Percentiles rank a stretch among this genome's conserved stretches.
These are phyloP conservation scores for Sebastes aleutianus DNA, from an alignment of 2,797 vertebrate species.

Conservation along the genomic window DNA sequence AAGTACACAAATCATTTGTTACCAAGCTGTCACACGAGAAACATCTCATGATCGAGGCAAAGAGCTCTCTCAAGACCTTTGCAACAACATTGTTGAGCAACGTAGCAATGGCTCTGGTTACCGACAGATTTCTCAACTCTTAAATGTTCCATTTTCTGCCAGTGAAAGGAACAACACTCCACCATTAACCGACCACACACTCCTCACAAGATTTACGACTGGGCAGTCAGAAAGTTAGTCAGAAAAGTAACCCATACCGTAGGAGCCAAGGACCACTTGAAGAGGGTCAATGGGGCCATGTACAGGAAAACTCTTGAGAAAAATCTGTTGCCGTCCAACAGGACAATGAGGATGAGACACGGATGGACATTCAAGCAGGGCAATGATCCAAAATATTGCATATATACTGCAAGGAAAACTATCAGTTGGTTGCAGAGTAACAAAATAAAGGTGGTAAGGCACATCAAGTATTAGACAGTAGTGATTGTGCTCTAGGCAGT, in stretches of 20 bases:
- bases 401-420: not conserved
- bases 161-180: not conserved
- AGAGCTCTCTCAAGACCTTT: not conserved
- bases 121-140: not conserved
- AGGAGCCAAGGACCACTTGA: too few species aligned
- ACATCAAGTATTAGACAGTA: not conserved
- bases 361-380: not conserved
- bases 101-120: not conserved
- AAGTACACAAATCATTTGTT: not conserved
- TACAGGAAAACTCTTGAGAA: rapidly evolving
- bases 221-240: not conserved
- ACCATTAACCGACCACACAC: not conserved
- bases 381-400: not conserved
- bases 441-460: not conserved
- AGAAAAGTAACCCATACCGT: not conserved
- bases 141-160: not conserved
- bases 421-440: not conserved
- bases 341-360: too few species aligned
- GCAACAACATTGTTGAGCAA: not conserved
- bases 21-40: not conserved
- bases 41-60: too few species aligned
- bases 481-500: not conserved
- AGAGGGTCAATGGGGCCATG: too few species aligned
- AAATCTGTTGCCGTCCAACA: too few species aligned
- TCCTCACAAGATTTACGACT: not conserved